Base-by-base conservation (phyloP, 2,797 vertebrate species). In the Parauchenoglanis ngamensis region DNA sequence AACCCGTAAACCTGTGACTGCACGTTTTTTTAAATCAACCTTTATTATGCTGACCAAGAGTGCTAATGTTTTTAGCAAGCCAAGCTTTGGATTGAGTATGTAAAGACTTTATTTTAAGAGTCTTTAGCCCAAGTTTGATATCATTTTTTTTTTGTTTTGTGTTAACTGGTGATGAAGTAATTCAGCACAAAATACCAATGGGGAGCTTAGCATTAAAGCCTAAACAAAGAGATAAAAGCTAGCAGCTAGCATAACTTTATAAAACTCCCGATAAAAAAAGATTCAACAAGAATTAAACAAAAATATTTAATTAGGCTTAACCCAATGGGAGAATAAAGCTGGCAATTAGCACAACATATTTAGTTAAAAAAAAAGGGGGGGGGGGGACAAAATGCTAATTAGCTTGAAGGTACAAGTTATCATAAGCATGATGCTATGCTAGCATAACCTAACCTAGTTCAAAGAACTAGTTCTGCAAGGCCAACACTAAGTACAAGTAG, bases 1-100 rank as follows among this genome's bases (percentile, higher is more conserved):
- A 87, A n/a, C 35, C 35, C 35, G 35, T 40, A 68, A 28, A 56
- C 63, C 65, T 65, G 15, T 35, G 17, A 84, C 83, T 83, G 25
- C 19, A 35, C 44, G 1, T 25, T 63, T 31, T 52, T 77, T 57
- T 76, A 7, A 35, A 81, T 81, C 7, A 63, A 63, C 6, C 40
- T 81, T 31, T 59, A 73, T 54, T 17, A 31, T 21, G 31, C 40
- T 49, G 73, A 8, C 61, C 0, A 54, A 54, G 59, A 57, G 11
- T 78, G 73, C 46, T 56, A 78, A 78, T 10, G 35, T 35, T 80
- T 72, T 31, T 44, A 81, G 23, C 23, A 81, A 80, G 23, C 57
- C n/a, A 61, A 31, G 23, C n/a, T 31, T 31, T 68, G 12, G 10
- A 21, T 77, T 70, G 44, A 54, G n/a, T 11, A 15, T 25, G 35